phyloP scores from a whole-genome alignment of 2,888 invertebrate genomes.

The Xanthia icteritia region DNA sequence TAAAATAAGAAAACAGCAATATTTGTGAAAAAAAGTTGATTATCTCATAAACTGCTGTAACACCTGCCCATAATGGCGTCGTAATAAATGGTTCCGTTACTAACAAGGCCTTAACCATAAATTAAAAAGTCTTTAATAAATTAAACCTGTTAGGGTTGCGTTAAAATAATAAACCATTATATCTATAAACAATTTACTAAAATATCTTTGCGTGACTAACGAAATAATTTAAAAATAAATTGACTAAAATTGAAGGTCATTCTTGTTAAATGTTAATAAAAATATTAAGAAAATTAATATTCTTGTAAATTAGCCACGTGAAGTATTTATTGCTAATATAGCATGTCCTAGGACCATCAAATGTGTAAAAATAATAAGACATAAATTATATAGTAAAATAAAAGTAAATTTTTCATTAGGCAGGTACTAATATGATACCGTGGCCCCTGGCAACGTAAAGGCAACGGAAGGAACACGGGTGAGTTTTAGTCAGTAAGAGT shows the following conservation, averaged over 20 bases:
- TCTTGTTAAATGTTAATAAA: slow-evolving; percentile 44
- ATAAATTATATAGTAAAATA: slow-evolving; percentile 1
- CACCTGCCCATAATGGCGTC: slow-evolving; percentile 44
- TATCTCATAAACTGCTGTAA: slow-evolving; percentile 16
- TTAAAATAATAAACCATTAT: slow-evolving; percentile 42
- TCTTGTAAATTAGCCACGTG: slow-evolving; percentile 2
- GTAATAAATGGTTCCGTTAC: slow-evolving; percentile 47
- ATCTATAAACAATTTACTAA: slow-evolving; percentile 17
- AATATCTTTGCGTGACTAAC: slow-evolving; percentile 27
- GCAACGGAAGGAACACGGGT: no score
- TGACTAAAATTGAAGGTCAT: slow-evolving; percentile 38
- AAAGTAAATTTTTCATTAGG: background rate
- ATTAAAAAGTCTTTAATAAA: slow-evolving; percentile 33
- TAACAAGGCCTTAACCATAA: slow-evolving; percentile 31
- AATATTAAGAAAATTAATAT: slow-evolving; percentile 32
- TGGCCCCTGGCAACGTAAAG: no score
- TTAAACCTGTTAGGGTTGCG: slow-evolving; percentile 11
- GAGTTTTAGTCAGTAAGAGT: no score
- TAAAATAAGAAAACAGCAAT: background rate
- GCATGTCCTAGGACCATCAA: slow-evolving; percentile 26
- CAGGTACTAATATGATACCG: background rate
- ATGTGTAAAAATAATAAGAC: slow-evolving; percentile 8
- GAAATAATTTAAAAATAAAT: slow-evolving; percentile 20
- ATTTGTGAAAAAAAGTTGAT: background rate
- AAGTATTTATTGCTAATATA: slow-evolving; percentile 45